Base-by-base conservation (phyloP, 1,140 invertebrate genomes). In the Pogonomyrmex barbatus region DNA sequence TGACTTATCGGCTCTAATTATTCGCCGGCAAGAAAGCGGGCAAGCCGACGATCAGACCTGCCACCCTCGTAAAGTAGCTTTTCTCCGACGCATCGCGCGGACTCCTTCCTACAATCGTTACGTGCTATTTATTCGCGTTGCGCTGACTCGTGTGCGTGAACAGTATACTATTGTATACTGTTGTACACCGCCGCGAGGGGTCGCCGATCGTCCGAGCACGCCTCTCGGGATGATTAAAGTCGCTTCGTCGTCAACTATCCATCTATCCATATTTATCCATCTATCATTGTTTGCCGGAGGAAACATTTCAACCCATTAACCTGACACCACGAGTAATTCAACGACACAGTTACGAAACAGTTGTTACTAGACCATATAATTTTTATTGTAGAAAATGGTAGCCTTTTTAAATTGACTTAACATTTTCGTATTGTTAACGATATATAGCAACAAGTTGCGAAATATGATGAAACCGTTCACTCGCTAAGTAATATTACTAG, bases 1-100 rank as follows among this genome's bases (percentile, higher is more conserved):
- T 94, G 94, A 94, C 94, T 94, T 94, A 94, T 94, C 93, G 94
- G 92, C 93, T 93, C 91, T 94, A 94, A 94, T 94, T 94, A 94
- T 94, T 94, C 92, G 93, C 88, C 90, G 90, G 88, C 92, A 93
- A 94, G 92, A 93, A 94, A 94, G 42, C 93, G 88, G 87, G 89
- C 91, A 90, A 67, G 58, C 93, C 92, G 85, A 86, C 90, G 92
- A 92, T 92, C 92, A 92, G 90, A 87, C 89, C 91, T 91, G 91
- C 91, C 92, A 91, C 93, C 92, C 88, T 92, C 92, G 91, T 93
- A 91, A 93, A 93, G 90, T 93, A 92, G 90, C 93, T 92, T 94
- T 91, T 88, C 90, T 90, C 89, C 73, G 86, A 89, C 92, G 87
- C 87, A 90, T 88, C 89, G 89, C 82, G 78, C 87, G 75, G 84